These are phyloP conservation scores for Ricordea florida DNA, from an alignment of 92 coral and sea anemone genomes.

Conservation along the genomic window DNA sequence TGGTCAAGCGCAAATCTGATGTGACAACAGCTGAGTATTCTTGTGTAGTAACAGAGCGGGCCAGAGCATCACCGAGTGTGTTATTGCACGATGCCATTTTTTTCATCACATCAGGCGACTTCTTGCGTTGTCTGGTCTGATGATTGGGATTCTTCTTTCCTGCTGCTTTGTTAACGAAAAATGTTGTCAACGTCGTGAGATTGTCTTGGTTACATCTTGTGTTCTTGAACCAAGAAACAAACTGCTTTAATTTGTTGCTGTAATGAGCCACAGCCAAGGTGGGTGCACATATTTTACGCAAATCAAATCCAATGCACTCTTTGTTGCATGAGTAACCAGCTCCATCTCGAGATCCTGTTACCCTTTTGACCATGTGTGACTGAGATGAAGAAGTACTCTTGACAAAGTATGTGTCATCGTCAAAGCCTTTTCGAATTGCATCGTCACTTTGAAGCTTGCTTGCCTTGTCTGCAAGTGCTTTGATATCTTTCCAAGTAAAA, in stretches of 20 bases:
- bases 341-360: no score
- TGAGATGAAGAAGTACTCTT: conserved; percentile 13
- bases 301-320: conserved; percentile 34
- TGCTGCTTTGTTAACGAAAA: conserved; percentile 15
- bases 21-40: conserved; percentile 24
- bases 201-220: background rate
- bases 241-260: background rate
- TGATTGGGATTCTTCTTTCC: conserved; percentile 10
- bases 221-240: conserved; percentile 6
- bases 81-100: background rate
- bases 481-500: background rate
- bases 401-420: conserved; percentile 6
- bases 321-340: conserved; percentile 30
- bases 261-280: conserved; percentile 8
- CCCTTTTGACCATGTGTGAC: conserved; percentile 33
- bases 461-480: conserved; percentile 34
- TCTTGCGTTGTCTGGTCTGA: background rate
- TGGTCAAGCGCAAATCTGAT: conserved; percentile 36
- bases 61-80: conserved; percentile 11
- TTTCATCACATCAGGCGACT: conserved; percentile 38
- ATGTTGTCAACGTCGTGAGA: conserved; percentile 32
- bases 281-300: conserved; percentile 38
- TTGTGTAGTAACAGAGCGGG: background rate
- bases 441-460: background rate
- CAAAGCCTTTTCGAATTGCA: conserved; percentile 16